A percentile compares a stretch with the other conserved stretches of the same genome.
Conservation (phyloP, 2,113 vertebrate genomes). For the Otis tarda region DNA sequence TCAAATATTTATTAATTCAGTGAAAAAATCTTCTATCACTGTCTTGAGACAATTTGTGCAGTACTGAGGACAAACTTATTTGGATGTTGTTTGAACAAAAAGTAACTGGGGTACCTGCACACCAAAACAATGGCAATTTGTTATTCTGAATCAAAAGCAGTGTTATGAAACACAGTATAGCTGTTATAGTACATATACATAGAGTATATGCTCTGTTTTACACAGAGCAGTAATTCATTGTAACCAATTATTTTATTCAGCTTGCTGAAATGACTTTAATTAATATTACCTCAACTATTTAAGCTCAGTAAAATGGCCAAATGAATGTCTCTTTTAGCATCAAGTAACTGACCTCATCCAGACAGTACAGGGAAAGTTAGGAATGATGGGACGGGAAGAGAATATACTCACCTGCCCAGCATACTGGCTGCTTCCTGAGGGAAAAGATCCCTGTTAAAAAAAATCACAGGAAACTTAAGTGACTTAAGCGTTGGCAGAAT, state of each 20-base stretch:
- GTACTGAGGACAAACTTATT: background rate
- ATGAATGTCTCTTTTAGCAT: background rate
- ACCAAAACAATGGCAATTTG: background rate
- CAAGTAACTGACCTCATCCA: background rate
- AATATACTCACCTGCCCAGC: constrained; percentile 17
- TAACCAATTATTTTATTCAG: background rate
- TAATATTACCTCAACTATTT: background rate
- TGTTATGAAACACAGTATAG: background rate
- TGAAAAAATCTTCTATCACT: background rate
- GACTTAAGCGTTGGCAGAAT: background rate
- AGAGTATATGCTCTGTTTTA: no score
- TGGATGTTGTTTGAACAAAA: background rate
- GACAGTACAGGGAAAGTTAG: background rate
- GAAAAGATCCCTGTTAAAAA: background rate
- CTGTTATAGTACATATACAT: no score
- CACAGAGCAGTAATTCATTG: background rate
- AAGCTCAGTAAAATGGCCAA: background rate
- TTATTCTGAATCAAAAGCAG: background rate
- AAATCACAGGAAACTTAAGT: background rate
- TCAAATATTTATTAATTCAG: background rate
- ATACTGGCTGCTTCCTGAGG: constrained; percentile 24
- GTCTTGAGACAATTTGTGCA: background rate
- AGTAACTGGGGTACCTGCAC: background rate
- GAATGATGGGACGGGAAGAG: background rate
- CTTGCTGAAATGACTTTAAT: background rate